These are phyloP conservation scores for Nycticryphes semicollaris DNA, from an alignment of 2,113 vertebrate genomes.

Conservation along the genomic window DNA sequence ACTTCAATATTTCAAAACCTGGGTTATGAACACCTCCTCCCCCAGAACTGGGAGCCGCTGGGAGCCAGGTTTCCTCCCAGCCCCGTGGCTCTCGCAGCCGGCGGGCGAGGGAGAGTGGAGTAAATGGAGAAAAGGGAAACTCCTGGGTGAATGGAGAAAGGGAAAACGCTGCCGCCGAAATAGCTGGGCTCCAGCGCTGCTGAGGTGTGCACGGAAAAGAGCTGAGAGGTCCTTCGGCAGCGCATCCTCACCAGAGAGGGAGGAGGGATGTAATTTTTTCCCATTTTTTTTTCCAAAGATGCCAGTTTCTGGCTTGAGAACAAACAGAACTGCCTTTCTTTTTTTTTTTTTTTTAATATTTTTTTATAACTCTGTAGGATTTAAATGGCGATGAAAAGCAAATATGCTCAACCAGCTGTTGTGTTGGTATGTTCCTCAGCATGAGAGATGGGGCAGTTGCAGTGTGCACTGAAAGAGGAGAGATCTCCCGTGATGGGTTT, in stretches of 20 bases:
- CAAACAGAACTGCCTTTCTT: background rate
- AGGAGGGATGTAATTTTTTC: background rate
- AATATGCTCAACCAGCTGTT: background rate
- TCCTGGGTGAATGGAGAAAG: background rate
- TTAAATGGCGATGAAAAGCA: background rate
- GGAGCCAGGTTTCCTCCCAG: background rate
- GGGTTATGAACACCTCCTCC: background rate
- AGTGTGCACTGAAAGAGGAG: background rate
- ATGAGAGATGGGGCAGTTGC: background rate
- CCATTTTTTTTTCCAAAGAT: background rate
- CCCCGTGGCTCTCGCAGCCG: background rate
- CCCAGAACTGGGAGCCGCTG: background rate
- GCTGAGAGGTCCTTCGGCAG: background rate
- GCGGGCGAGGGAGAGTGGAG: background rate
- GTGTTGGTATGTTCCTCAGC: background rate
- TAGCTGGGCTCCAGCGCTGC: background rate
- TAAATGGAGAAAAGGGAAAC: background rate
- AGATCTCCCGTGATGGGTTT: rapidly evolving
- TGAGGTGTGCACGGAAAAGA: background rate
- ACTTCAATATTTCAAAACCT: conserved; percentile 52
- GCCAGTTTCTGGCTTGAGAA: background rate
- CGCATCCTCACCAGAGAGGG: background rate
- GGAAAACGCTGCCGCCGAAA: background rate
- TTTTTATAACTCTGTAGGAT: background rate
- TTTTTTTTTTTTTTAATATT: too few relatives aligned